Conservation (phyloP, 2,797 vertebrate species). For the Spheniscus humboldti region DNA sequence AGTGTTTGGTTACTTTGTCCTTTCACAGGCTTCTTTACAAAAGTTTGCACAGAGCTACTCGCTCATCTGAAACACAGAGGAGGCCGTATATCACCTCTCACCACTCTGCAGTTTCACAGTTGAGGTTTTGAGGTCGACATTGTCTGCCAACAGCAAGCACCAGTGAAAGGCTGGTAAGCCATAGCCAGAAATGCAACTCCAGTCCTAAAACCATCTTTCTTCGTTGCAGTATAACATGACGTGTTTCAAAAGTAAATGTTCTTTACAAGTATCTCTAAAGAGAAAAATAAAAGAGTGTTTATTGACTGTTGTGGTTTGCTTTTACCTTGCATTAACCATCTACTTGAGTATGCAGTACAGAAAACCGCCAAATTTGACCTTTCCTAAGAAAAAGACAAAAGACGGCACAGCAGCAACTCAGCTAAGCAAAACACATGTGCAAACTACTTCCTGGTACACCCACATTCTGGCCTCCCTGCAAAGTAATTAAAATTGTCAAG, state of each 20-base stretch:
- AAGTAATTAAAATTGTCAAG: constrained; percentile 27
- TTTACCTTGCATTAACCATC: background rate
- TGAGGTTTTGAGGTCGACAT: constrained; percentile 15
- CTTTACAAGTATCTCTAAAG: background rate
- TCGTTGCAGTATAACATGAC: background rate
- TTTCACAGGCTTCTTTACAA: background rate
- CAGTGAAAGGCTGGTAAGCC: background rate
- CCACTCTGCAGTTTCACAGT: background rate
- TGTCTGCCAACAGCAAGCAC: constrained; percentile 29
- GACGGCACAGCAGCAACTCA: background rate
- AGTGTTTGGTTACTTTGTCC: background rate
- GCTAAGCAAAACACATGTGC: constrained; percentile 32
- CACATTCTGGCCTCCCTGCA: background rate
- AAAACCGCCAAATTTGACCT: constrained; percentile 36
- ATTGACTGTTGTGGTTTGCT: background rate
- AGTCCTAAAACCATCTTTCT: background rate
- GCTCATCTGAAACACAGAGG: background rate
- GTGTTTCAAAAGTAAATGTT: background rate
- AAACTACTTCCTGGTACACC: constrained; percentile 13
- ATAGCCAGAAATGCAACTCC: background rate
- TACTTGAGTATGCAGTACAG: background rate
- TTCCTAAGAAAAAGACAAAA: constrained; percentile 42
- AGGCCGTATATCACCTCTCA: background rate
- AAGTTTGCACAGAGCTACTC: background rate
- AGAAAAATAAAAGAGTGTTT: background rate